phyloP scores from a whole-genome alignment of 2,888 invertebrate genomes.

The Sabatieria punctata region DNA sequence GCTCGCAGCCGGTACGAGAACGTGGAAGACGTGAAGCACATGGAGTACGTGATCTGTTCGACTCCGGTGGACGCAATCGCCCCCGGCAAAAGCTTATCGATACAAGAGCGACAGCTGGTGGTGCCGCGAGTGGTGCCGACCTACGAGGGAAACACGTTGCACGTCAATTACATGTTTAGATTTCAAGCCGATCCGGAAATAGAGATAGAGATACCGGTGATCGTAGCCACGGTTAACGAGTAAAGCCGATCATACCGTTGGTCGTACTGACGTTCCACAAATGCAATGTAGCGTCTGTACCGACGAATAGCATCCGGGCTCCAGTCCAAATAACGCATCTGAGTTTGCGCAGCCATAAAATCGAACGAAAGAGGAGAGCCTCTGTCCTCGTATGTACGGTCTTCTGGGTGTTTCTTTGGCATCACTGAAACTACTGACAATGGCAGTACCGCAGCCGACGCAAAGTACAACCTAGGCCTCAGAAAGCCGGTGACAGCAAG shows the following conservation, averaged over 20 bases:
- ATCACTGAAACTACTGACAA: slow-evolving; percentile 18
- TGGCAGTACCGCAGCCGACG: too few relatives aligned
- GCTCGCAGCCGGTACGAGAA: slow-evolving; percentile 8
- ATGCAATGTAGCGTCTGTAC: slow-evolving; percentile 19
- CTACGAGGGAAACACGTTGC: slow-evolving; percentile 3
- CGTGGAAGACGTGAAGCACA: slow-evolving; percentile 6
- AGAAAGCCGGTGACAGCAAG: too few relatives aligned
- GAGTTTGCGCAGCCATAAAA: neutral
- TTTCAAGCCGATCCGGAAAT: slow-evolving; percentile 7
- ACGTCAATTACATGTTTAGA: slow-evolving; percentile 6
- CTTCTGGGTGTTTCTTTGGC: slow-evolving; percentile 23
- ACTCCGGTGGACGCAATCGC: neutral
- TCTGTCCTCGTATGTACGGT: slow-evolving; percentile 14
- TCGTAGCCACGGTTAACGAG: slow-evolving; percentile 4
- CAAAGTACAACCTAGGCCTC: too few relatives aligned
- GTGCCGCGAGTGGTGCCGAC: slow-evolving; percentile 6
- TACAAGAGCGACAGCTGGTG: slow-evolving; percentile 2
- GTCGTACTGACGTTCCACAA: slow-evolving; percentile 26
- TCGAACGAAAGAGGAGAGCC: neutral
- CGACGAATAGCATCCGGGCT: slow-evolving; percentile 23
- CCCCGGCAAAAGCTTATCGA: neutral
- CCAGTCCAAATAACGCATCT: slow-evolving; percentile 15
- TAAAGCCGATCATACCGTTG: slow-evolving; percentile 17
- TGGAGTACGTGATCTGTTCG: neutral
- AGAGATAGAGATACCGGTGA: slow-evolving; percentile 10